These are phyloP conservation scores for Diplodus puntazzo DNA, from an alignment of 2,797 vertebrate genomes.

Conservation along the genomic window DNA sequence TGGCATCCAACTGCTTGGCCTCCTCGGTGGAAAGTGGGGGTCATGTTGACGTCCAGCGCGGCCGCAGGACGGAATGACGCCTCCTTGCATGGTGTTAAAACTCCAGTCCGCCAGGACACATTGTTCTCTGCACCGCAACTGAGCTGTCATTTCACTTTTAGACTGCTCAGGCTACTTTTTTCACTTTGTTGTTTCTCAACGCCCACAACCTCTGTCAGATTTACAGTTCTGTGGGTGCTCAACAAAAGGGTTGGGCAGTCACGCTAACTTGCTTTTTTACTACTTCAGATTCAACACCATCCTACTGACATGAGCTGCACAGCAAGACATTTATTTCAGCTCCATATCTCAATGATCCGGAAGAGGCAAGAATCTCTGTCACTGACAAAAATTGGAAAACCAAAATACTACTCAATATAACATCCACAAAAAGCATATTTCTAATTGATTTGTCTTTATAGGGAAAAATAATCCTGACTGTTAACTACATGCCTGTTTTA, in stretches of 20 bases:
- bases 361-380: slow-evolving; percentile 17
- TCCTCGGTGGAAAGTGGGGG: slow-evolving; percentile 60
- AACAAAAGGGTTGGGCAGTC: slow-evolving; percentile 40
- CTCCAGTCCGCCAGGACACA: slow-evolving; percentile 51
- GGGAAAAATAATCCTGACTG: slow-evolving; percentile 49
- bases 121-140: slow-evolving; percentile 72
- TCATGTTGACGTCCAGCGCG: slow-evolving; percentile 41
- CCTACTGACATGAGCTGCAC: slow-evolving; percentile 15
- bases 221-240: slow-evolving; percentile 12
- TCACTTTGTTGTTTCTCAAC: slow-evolving; percentile 43
- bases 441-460: slow-evolving; percentile 47
- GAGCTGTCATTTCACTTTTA: slow-evolving; percentile 60
- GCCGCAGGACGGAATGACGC: slow-evolving; percentile 46
- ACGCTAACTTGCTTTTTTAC: slow-evolving; percentile 20
- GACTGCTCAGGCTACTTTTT: slow-evolving; percentile 40
- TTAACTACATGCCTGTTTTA: slow-evolving; percentile 63
- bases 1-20: slow-evolving; percentile 46
- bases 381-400: slow-evolving; percentile 5
- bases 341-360: slow-evolving; percentile 15
- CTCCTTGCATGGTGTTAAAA: slow-evolving; percentile 45
- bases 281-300: slow-evolving; percentile 19
- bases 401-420: background rate
- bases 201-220: slow-evolving; percentile 47
- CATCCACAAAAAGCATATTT: slow-evolving; percentile 37
- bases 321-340: slow-evolving; percentile 1